These are phyloP conservation scores for Lordiphosa collinella DNA, from an alignment of 1,140 invertebrate species.

Conservation along the genomic window DNA sequence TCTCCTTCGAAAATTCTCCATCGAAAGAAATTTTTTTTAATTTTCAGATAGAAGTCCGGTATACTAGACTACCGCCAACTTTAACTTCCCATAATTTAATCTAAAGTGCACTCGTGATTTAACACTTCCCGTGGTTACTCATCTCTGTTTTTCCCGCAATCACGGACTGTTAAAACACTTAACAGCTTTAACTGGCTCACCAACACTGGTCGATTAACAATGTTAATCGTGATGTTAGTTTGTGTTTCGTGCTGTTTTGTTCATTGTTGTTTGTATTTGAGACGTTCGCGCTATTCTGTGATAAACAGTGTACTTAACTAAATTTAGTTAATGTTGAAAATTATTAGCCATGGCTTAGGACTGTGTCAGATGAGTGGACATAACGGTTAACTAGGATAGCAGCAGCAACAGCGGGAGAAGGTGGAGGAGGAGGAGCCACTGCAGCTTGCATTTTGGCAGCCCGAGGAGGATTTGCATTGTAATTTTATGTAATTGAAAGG, in stretches of 20 bases:
- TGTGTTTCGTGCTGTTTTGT: slow-evolving; percentile 5
- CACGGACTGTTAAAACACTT: too few relatives aligned
- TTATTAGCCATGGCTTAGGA: slow-evolving; percentile 30
- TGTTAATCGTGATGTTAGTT: slow-evolving; percentile 18
- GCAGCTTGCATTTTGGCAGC: slow-evolving; percentile 21
- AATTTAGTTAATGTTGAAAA: slow-evolving; percentile 51
- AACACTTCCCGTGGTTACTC: too few relatives aligned
- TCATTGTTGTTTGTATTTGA: too few relatives aligned
- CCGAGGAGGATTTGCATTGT: slow-evolving; percentile 37
- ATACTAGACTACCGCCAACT: too few relatives aligned
- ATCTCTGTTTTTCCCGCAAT: too few relatives aligned
- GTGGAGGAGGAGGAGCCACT: slow-evolving; percentile 1
- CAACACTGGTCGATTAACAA: slow-evolving; percentile 3
- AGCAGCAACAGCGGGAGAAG: too few relatives aligned
- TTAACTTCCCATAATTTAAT: too few relatives aligned
- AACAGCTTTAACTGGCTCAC: too few relatives aligned
- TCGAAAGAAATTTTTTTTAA: too few relatives aligned
- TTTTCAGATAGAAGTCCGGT: too few relatives aligned
- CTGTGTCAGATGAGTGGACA: slow-evolving; percentile 6
- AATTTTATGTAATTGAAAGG: slow-evolving; percentile 73
- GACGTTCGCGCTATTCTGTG: slow-evolving; percentile 55
- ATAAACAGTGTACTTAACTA: slow-evolving; percentile 69
- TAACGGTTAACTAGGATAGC: neutral
- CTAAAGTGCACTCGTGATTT: too few relatives aligned
- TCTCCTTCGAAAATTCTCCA: too few relatives aligned